Evolutionary conservation across 2,888 invertebrate genomes (phyloP).

Genomic region (Cephus pygmeus): DNA sequence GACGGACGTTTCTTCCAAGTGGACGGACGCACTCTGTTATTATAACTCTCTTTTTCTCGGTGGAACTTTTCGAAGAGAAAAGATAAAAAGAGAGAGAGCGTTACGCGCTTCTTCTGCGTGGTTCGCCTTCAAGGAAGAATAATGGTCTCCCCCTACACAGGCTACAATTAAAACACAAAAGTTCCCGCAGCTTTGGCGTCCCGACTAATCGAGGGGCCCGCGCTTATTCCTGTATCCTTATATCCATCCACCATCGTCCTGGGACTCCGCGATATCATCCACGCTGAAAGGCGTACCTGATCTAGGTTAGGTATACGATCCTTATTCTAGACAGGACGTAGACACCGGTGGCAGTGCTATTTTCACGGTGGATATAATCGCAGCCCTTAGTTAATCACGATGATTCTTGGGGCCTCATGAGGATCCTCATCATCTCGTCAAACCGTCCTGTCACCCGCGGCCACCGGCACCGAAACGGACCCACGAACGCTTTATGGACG

Average conservation of each 20-base stretch:
- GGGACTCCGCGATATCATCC: neutral
- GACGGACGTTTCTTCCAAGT: slow-evolving; percentile 55
- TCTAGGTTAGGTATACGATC: neutral
- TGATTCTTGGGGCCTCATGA: slow-evolving; percentile 52
- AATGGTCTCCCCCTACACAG: slow-evolving; percentile 58
- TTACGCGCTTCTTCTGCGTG: slow-evolving; percentile 23
- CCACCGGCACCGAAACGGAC: slow-evolving; percentile 46
- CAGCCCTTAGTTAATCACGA: slow-evolving; percentile 56
- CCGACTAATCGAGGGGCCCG: slow-evolving; percentile 35
- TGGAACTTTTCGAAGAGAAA: slow-evolving; percentile 37
- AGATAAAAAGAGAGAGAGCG: slow-evolving; percentile 29
- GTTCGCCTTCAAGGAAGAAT: slow-evolving; percentile 54
- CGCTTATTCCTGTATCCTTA: neutral
- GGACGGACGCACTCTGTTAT: slow-evolving; percentile 61
- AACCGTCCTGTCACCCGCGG: slow-evolving; percentile 60
- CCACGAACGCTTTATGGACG: slow-evolving; percentile 61
- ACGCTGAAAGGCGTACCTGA: neutral
- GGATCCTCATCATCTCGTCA: slow-evolving; percentile 65
- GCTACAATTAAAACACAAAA: slow-evolving; percentile 40
- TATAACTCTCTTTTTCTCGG: slow-evolving; percentile 49
- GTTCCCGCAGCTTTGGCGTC: slow-evolving; percentile 32
- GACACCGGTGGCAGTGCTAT: slow-evolving; percentile 54
- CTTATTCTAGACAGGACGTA: neutral
- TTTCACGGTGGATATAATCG: neutral
- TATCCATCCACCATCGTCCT: neutral